Evolutionary conservation across 1,140 invertebrate genomes (phyloP), one percentile per base, ranked within the genome.

Genomic region (Penaeus vannamei): DNA sequence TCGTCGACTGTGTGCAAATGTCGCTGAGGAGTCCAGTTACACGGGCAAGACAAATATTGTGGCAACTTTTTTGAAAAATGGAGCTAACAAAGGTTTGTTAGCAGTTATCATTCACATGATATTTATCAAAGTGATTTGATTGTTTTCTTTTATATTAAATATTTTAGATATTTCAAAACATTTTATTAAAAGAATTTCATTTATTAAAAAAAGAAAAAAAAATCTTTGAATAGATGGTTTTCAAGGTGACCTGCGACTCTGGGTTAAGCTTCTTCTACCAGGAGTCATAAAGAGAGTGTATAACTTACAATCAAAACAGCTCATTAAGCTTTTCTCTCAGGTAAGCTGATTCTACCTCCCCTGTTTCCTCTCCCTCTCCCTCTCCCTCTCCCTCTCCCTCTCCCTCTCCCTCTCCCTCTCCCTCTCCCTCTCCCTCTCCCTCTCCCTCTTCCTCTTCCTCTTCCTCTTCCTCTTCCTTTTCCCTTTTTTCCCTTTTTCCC

Each of bases 271-370:
- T 79, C 92, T 98, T n/a, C 93, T 98, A 59, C 98, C 98, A 0
- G 95, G 95, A 32, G 96, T 96, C 62, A 94, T 95, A 3, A 97
- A 98, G 92, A 94, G 96, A 84, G 95, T 98, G 36, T 98, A 98
- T 92, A 98, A 98, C 94, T 93, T 99, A 36, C 97, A 98, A 93
- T 98, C 96, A 92, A 98, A 98, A 93, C 97, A 98, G 91, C 93
- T 98, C 62, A 94, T 98, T 0, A 99, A 98, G 93, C 92, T 98
- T 22, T 98, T 98, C 93, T 96, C 97, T 77, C 95, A 95, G 92
- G 94, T 95, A 89, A 89, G 90, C 86, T 32, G 53, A 53, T 53
- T 53, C 53, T 53, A 8, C 12, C 53, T 29, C 53, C 32, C 20
- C 62, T 42, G 10, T 2, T 36, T 12, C 26, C 26, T 29, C 69